Evolutionary conservation across 37 sponge, comb jelly and placozoan genomes (phyloP), one percentile per base, ranked within the genome.

Genomic region (Trichoplax adhaerens): DNA sequence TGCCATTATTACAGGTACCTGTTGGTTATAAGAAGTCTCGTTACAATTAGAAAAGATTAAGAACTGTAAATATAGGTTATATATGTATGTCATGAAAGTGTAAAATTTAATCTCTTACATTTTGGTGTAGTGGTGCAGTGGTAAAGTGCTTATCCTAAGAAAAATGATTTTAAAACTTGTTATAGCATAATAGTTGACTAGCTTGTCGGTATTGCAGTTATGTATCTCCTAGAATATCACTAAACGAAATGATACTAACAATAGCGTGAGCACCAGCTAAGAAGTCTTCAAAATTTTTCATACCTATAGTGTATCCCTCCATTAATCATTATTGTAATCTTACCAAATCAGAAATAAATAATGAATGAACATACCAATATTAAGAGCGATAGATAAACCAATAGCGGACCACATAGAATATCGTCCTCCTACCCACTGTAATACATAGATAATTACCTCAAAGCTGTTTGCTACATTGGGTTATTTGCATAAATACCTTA

Each of bases 321-420:
- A 60, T 12, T 60, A 12, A 12, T 60, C 8, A 60, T n/a, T n/a
- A 60, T n/a, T 12, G 10, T 60, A 8, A 12, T 12, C 62, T 12
- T n/a, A 60, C 62, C 62, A 60, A 12, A 12, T 12, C 12, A 12
- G 8, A 8, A 60, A 8, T 60, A 60, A 60, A 60, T n/a, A 12
- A 12, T 60, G 10, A 60, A 12, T 59, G 2, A 3, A 79, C 81
- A 64, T 7, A 78, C 85, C 89, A 78, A 88, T 78, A 61, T 78
- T 72, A 59, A 86, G 55, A 58, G 91, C 85, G 80, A 97, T 97
- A 54, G 87, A 84, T 52, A 97, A 83, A 54, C 99, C 99, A 80
- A 97, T 97, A 66, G 93, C 82, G 58, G 90, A 89, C 99, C 99
- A 97, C 58, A 97, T 79, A 49, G 93, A 92, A 69, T 97, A 97